These are phyloP conservation scores for Zenarchopterus dispar DNA, from an alignment of 2,797 vertebrate species.

Conservation along the genomic window DNA sequence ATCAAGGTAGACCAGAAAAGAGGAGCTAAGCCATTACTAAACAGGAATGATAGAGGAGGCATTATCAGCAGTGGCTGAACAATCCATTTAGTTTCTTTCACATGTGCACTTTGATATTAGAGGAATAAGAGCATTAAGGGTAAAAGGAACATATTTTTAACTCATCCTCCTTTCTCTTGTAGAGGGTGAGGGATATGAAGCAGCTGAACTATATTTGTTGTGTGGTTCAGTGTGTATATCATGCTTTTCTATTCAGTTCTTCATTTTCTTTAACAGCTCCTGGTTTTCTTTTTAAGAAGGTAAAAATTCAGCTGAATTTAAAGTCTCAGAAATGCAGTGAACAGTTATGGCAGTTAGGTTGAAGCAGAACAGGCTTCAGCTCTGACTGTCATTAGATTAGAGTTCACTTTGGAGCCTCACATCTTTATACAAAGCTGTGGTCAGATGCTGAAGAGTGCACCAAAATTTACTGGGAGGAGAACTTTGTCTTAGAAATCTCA, in stretches of 20 bases:
- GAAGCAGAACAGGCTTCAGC: no score
- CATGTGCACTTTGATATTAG: constrained; percentile 13
- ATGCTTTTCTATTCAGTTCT: constrained; percentile 18
- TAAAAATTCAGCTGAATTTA: no score
- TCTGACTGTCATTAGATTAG: no score
- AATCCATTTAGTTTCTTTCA: constrained; percentile 1
- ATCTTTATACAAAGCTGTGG: no score
- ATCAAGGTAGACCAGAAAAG: constrained; percentile 11
- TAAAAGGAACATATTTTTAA: constrained; percentile 13
- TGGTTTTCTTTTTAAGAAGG: no score
- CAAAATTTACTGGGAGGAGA: no score
- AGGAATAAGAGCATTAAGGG: constrained; percentile 11
- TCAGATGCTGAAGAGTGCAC: no score
- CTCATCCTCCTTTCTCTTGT: constrained; percentile 7
- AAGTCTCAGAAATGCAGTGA: no score
- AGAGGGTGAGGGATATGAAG: constrained; percentile 41
- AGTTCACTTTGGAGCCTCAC: no score
- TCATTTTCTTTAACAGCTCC: not conserved
- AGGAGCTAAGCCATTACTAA: constrained; percentile 11
- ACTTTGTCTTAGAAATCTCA: no score
- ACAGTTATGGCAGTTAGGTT: no score
- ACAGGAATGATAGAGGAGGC: constrained; percentile 9
- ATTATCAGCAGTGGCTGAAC: constrained; percentile 20
- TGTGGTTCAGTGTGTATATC: constrained; percentile 33
- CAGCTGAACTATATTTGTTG: constrained; percentile 43